Base-by-base conservation (phyloP, 2,888 invertebrate genomes). In the Iselma pallidipennis region DNA sequence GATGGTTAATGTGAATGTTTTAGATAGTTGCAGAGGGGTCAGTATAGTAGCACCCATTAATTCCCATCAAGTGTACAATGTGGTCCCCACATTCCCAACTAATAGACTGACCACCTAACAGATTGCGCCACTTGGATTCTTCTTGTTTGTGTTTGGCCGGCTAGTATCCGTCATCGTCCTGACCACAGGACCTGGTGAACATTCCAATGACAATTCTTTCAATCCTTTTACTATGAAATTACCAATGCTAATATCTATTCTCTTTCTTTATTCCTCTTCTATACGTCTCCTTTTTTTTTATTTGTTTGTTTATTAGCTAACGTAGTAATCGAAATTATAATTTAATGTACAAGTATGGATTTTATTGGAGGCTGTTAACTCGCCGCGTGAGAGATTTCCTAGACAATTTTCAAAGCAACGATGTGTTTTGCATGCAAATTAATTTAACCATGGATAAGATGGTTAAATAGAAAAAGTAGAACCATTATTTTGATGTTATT, bases 71-170 rank as follows among this genome's bases (percentile, higher is more conserved):
- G 70, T 59, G 70, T 72, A 79, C 78, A 79, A 79, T 79, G 76
- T 76, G 70, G 73, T 68, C 73, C 77, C 74, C 74, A 76, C 79
- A 79, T 79, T 79, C 79, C 71, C 75, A 73, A 75, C 78, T 79
- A 79, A 79, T 79, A 79, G 78, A 79, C 76, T 74, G 78, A 75
- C 77, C 76, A 76, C 76, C 78, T 76, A 78, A 79, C 77, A 77
- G 78, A 79, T 79, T 79, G 76, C 76, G 74, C 76, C 76, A 76
- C 75, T 78, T 74, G 76, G 74, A 74, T 76, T 75, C 76, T 70
- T 45, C 74, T 75, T 76, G 74, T 78, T 78, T 76, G 74, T 76
- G 74, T 66, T 65, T 37, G 63, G 73, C 77, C 77, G 76, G 70
- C 74, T 63, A 65, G 69, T 76, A 77, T 78, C 76, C 76, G 74